phyloP scores from a whole-genome alignment of 2,797 vertebrate genomes.

The Onychomys arenicola region DNA sequence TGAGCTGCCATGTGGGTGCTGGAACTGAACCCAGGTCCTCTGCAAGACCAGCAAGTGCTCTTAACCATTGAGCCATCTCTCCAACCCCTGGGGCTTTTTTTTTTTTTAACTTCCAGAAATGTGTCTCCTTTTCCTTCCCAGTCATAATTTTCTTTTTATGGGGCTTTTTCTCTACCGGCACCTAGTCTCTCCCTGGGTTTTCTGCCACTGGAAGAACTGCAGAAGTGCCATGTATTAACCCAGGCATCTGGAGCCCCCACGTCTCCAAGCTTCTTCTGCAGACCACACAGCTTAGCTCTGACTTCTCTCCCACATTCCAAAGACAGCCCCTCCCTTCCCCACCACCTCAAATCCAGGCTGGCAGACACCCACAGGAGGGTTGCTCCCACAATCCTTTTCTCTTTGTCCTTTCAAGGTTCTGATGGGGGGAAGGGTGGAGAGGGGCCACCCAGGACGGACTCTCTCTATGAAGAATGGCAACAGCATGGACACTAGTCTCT shows the following conservation, averaged over 20 bases:
- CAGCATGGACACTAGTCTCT: background rate
- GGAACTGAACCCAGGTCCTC: background rate
- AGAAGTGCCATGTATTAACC: background rate
- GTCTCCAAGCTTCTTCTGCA: background rate
- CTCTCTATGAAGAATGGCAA: background rate
- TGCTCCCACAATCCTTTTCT: slow-evolving; percentile 77
- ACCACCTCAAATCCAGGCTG: slow-evolving; percentile 73
- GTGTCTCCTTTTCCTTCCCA: background rate
- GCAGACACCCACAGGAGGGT: slow-evolving; percentile 68
- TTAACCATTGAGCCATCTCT: background rate
- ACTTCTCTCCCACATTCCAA: slow-evolving; percentile 69
- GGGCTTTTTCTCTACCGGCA: background rate
- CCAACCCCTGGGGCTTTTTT: background rate
- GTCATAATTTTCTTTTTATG: background rate
- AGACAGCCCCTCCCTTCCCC: slow-evolving; percentile 45
- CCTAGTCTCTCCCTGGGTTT: background rate
- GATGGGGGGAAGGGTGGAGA: slow-evolving; percentile 2
- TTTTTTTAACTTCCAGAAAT: background rate
- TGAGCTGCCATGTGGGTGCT: background rate
- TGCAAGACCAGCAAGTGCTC: background rate
- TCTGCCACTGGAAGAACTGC: background rate
- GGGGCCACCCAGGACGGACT: slow-evolving; percentile 7
- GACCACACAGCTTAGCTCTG: background rate
- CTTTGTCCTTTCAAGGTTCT: slow-evolving; percentile 78
- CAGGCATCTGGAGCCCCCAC: background rate